Conservation (phyloP, 2,797 vertebrate genomes). For the Erpetoichthys calabaricus region DNA sequence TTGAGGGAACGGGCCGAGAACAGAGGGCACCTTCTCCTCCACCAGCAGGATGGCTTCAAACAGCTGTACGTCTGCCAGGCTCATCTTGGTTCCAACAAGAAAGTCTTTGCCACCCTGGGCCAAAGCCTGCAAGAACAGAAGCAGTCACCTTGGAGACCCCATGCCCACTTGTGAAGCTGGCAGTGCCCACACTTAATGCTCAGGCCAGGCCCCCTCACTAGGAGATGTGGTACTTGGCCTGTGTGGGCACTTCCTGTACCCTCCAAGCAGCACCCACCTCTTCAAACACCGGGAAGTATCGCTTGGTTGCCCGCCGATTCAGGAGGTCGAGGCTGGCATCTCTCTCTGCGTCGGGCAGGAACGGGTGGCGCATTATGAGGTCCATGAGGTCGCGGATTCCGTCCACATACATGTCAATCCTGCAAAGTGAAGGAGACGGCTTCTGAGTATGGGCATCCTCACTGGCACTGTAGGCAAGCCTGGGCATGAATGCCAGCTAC, state of each 20-base stretch:
- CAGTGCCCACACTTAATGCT: background rate
- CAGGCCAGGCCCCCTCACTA: background rate
- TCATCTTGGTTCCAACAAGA: conserved; percentile 67
- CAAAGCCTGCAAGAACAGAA: conserved; percentile 42
- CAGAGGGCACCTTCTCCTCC: conserved; percentile 57
- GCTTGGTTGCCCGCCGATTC: conserved; percentile 44
- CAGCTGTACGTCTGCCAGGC: conserved; percentile 66
- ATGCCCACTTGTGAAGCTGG: background rate
- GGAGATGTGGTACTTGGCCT: background rate
- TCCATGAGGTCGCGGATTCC: conserved; percentile 59
- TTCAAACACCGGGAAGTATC: conserved; percentile 69
- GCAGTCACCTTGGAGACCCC: background rate
- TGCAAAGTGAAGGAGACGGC: conserved; percentile 21
- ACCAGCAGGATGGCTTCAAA: conserved; percentile 60
- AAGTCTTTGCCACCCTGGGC: conserved; percentile 40
- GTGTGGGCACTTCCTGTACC: conserved; percentile 4
- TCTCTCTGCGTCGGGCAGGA: conserved; percentile 31
- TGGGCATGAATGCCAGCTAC: too few species aligned
- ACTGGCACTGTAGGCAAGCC: too few species aligned
- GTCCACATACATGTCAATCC: conserved; percentile 78
- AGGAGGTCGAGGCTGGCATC: conserved; percentile 43
- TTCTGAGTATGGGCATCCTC: too few species aligned
- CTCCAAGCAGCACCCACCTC: conserved; percentile 46
- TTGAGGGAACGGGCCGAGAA: conserved; percentile 49
- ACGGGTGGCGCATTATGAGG: conserved; percentile 43